Evolutionary conservation across 2,888 invertebrate species (phyloP), one percentile per base, ranked within the genome.

Genomic region (Eupithecia tripunctaria): DNA sequence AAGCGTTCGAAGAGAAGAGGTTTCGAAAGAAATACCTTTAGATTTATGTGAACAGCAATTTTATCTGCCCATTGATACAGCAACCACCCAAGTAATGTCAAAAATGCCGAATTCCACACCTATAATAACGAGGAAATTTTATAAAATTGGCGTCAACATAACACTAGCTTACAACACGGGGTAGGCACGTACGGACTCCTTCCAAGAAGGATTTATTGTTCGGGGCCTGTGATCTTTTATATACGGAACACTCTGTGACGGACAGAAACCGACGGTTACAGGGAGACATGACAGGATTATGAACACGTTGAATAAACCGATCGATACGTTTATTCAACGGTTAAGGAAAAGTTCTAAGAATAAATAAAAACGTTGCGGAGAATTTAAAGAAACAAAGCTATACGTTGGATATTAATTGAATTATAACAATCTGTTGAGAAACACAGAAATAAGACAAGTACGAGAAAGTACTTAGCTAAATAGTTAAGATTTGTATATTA

Each of bases 151-250:
- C 78, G 76, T 64, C 72, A 69, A 76, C 69, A 68, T 75, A 71
- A 77, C 77, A 79, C 76, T 72, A 47, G 43, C 27, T 32, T 25
- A 56, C 21, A 79, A 47, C 41, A 51, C 65, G 71, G 64, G 75
- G 74, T 76, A 71, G 77, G 82, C 84, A 84, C 84, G 84, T 84
- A 83, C 85, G 77, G 68, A 60, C 27, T 63, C 73, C 81, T 84
- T 84, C 84, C 72, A n/a, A 73, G 85, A 85, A 84, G 76, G 77
- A 29, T 76, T 75, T 64, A 77, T 71, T 74, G 75, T 72, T 65
- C 76, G 76, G 74, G 32, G 0, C 65, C 67, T 75, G 51, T 71
- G 74, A 76, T 76, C 74, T 71, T 71, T 72, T 66, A 70, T 71
- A 66, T 29, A 60, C 18, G 60, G 60, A 29, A 60, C 60, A 29